These are phyloP conservation scores for Setipinna tenuifilis DNA, from an alignment of 2,797 vertebrate genomes.

Conservation along the genomic window DNA sequence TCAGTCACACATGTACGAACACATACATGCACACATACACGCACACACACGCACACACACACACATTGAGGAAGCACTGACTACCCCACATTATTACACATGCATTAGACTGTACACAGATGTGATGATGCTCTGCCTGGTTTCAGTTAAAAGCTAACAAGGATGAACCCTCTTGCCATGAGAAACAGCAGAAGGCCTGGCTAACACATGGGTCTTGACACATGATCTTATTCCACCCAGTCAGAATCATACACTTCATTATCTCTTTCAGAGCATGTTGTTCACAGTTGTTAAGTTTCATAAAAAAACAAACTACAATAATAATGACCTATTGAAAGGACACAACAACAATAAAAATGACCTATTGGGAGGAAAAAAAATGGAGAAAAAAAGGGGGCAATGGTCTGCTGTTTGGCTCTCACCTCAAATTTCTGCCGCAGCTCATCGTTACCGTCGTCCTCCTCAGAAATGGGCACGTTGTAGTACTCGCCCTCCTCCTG, in stretches of 20 bases:
- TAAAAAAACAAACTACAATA: no score
- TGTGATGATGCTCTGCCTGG: not conserved
- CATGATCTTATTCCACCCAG: no score
- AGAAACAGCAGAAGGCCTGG: not conserved
- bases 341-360: no score
- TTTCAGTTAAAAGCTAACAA: not conserved
- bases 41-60: not conserved
- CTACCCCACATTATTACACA: not conserved
- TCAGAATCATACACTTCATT: no score
- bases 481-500: slow-evolving; percentile 98
- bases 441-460: slow-evolving; percentile 88
- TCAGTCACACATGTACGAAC: not conserved
- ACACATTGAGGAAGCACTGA: not conserved
- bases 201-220: no score
- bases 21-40: not conserved
- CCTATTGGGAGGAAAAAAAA: no score
- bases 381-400: no score
- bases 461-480: slow-evolving; percentile 95
- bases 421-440: slow-evolving; percentile 97
- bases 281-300: no score
- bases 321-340: no score
- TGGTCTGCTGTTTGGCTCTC: slow-evolving; percentile 56
- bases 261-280: no score
- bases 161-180: not conserved
- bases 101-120: not conserved